Conservation (phyloP, 2,888 invertebrate genomes). For the Conomelus anceps region DNA sequence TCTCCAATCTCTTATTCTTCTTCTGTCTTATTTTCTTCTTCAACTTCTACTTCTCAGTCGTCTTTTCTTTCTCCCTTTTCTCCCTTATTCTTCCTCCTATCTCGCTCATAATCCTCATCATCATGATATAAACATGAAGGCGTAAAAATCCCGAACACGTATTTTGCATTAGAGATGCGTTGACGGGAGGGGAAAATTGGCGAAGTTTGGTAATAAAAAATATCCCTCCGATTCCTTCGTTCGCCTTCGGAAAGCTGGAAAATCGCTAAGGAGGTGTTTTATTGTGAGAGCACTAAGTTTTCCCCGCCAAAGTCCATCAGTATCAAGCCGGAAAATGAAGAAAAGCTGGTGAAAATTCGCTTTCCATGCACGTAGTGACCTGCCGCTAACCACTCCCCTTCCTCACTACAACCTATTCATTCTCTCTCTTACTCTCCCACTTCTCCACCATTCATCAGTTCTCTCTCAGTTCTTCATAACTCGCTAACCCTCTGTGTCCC, state of each 20-base stretch:
- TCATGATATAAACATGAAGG: not conserved
- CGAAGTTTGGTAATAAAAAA: not conserved
- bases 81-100: not conserved
- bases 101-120: not conserved
- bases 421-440: not conserved
- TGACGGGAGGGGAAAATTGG: not conserved
- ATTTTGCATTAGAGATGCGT: slow-evolving; percentile 10
- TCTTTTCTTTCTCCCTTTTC: too few relatives aligned
- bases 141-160: slow-evolving; percentile 7
- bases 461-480: not conserved
- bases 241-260: not conserved
- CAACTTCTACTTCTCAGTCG: too few relatives aligned
- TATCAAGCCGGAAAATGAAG: not conserved
- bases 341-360: not conserved
- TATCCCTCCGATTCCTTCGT: not conserved
- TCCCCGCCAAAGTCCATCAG: not conserved
- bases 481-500: not conserved
- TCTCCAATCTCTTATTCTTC: too few relatives aligned
- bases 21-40: too few relatives aligned
- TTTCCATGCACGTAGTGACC: not conserved
- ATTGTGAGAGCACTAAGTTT: not conserved
- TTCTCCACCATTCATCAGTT: not conserved
- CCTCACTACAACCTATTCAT: not conserved
- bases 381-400: not conserved
- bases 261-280: not conserved